Evolutionary conservation across 2,113 vertebrate species (phyloP).

Genomic region (Triplophysa siluroides): DNA sequence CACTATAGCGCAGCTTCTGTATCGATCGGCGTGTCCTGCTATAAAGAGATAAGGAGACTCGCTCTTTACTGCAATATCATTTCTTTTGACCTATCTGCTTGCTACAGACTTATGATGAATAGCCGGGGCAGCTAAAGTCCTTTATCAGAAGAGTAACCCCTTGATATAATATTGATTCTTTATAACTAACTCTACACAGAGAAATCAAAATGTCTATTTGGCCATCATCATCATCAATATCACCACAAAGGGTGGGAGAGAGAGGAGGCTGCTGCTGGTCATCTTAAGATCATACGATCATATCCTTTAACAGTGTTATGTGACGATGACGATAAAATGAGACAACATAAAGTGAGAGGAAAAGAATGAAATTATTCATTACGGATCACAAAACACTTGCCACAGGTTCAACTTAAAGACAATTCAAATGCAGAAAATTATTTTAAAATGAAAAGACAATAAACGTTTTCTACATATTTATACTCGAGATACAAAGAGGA

Average conservation of each 20-base stretch:
- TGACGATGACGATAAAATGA: constrained; percentile 80
- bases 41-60: constrained; percentile 98
- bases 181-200: constrained; percentile 99
- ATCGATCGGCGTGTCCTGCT: constrained; percentile 99
- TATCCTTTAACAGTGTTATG: constrained; percentile 86
- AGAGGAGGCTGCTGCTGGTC: constrained; percentile 82
- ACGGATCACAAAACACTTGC: not conserved
- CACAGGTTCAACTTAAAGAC: not conserved
- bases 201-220: constrained; percentile 99
- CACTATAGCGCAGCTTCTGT: constrained; percentile 94
- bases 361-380: not conserved
- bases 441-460: too few species aligned
- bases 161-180: constrained; percentile 99
- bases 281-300: constrained; percentile 64
- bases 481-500: not conserved
- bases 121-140: constrained; percentile 97
- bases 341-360: not conserved
- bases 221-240: constrained; percentile 99
- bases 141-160: constrained; percentile 99
- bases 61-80: constrained; percentile 99
- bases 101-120: constrained; percentile 99
- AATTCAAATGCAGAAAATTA: not conserved
- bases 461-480: not conserved
- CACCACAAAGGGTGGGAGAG: constrained; percentile 92
- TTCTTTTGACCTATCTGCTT: constrained; percentile 99